These are phyloP conservation scores for Paracanthobrama guichenoti DNA, from an alignment of 2,113 vertebrate genomes.

Conservation along the genomic window DNA sequence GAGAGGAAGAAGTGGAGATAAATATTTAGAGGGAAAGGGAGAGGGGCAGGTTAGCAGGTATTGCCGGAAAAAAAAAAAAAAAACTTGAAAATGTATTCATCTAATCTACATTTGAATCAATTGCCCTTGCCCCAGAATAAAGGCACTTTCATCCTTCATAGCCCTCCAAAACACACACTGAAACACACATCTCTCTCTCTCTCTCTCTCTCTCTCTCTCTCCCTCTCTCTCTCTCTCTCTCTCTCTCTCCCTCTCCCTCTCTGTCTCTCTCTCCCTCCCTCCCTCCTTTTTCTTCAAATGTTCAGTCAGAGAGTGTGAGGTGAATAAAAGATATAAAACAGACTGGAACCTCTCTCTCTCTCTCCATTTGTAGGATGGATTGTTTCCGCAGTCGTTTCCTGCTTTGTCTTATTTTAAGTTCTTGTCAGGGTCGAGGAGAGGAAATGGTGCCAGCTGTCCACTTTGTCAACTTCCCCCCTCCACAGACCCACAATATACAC, in stretches of 20 bases:
- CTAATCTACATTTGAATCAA: conserved; percentile 52
- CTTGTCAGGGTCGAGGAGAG: conserved; percentile 50
- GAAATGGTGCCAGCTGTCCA: conserved; percentile 60
- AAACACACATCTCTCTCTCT: conserved; percentile 7
- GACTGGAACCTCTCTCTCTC: conserved; percentile 21
- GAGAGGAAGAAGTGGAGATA: neutral
- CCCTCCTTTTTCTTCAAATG: conserved; percentile 25
- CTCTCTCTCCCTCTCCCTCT: neutral
- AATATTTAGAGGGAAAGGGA: conserved; percentile 25
- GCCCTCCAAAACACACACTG: conserved; percentile 20
- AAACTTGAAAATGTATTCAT: conserved; percentile 45
- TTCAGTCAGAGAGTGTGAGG: conserved; percentile 39
- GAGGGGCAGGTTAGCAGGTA: conserved; percentile 45
- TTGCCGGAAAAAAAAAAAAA: neutral
- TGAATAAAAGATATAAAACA: conserved; percentile 38
- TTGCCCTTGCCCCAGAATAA: conserved; percentile 47
- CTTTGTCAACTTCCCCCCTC: conserved; percentile 29
- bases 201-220: too few species aligned
- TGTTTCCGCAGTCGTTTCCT: conserved; percentile 71
- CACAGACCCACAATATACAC: conserved; percentile 1
- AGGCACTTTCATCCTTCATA: conserved; percentile 43
- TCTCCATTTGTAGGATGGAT: conserved; percentile 62
- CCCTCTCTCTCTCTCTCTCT: neutral
- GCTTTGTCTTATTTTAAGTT: conserved; percentile 71
- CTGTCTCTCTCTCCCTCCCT: neutral